Evolutionary conservation across 2,888 invertebrate species (phyloP).

Genomic region (Cepaea hortensis): DNA sequence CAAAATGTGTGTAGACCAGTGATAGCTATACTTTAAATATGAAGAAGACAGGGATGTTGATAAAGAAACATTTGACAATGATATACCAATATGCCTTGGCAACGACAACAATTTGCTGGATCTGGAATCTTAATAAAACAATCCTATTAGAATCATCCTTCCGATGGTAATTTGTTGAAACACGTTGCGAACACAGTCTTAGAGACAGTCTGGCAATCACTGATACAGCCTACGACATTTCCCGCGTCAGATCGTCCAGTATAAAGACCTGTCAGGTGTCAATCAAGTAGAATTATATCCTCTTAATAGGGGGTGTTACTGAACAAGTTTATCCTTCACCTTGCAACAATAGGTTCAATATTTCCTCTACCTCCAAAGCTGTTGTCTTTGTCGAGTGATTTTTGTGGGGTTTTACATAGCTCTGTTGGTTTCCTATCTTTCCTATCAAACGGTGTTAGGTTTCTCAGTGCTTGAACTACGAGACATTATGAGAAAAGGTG

Average conservation of each 20-base stretch:
- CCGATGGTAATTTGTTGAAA: constrained; percentile 3
- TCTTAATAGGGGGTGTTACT: background rate
- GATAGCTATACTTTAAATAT: too few relatives aligned
- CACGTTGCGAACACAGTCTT: background rate
- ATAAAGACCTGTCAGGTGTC: constrained; percentile 21
- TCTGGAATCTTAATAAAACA: background rate
- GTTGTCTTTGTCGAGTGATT: constrained; percentile 14
- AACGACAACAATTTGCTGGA: background rate
- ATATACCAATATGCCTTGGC: background rate
- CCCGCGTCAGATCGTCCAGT: background rate
- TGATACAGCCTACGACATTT: constrained; percentile 36
- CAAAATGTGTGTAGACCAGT: too few relatives aligned
- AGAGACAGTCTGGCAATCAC: background rate
- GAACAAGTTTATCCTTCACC: background rate
- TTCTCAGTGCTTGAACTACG: background rate
- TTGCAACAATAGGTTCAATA: constrained; percentile 1
- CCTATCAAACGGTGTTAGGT: background rate
- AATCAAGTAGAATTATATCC: constrained; percentile 5
- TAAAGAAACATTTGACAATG: background rate
- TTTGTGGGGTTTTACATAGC: background rate
- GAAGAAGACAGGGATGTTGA: too few relatives aligned
- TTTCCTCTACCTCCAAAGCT: constrained; percentile 14
- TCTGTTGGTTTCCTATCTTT: background rate
- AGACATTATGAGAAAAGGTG: constrained; percentile 18
- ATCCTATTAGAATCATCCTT: constrained; percentile 25